Conservation (phyloP, 2,113 vertebrate species). For the Trichechus manatus region DNA sequence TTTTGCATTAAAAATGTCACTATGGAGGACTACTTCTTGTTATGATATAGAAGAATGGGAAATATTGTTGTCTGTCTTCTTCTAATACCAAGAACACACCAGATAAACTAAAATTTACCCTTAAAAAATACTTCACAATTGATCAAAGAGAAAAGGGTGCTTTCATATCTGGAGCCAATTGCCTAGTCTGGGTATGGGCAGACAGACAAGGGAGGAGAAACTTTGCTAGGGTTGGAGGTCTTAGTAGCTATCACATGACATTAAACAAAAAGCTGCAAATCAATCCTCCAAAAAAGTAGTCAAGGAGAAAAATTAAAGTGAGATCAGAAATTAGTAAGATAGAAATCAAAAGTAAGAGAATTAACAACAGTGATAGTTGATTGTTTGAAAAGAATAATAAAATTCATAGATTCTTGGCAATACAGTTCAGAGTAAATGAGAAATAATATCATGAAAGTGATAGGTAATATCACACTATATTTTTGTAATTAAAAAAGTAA, state of each 20-base stretch:
- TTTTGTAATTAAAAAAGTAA: background rate
- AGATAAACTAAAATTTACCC: background rate
- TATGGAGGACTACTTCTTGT: background rate
- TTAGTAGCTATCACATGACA: background rate
- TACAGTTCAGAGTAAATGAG: background rate
- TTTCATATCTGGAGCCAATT: background rate
- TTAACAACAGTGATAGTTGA: background rate
- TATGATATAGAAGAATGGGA: background rate
- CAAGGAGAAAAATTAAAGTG: background rate
- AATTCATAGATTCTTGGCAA: background rate
- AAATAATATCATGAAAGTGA: background rate
- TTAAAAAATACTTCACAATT: background rate
- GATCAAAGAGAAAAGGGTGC: background rate
- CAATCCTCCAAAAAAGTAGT: background rate
- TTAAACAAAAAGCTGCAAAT: background rate
- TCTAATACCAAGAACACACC: background rate
- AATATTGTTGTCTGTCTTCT: background rate
- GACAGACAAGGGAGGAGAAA: background rate
- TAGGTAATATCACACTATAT: background rate
- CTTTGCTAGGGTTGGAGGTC: background rate
- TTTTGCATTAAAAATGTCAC: conserved; percentile 32
- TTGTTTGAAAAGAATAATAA: background rate
- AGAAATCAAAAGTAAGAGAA: background rate
- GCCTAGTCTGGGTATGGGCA: background rate
- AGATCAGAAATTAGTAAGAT: background rate